Evolutionary conservation across 1,140 invertebrate species (phyloP), one percentile per base, ranked within the genome.

Genomic region (Riptortus pedestris): DNA sequence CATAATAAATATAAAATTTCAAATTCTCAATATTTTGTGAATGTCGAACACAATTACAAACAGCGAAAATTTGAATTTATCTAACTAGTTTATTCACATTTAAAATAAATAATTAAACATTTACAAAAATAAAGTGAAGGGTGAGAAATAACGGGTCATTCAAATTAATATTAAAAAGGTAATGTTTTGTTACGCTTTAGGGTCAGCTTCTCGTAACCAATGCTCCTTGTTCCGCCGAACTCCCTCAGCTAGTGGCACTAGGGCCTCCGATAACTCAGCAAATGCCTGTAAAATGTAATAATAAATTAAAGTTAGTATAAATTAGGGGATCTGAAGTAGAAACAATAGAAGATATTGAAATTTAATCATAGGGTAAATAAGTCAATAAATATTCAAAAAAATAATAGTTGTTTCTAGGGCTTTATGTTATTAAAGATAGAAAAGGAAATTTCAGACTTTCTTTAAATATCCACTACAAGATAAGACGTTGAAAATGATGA

Each of bases 211-310:
- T 7, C 20, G 51, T 9, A 90, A 76, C 93, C 93, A 96, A 68
- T 91, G 83, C 18, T 80, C 77, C 62, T 90, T 83, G 74, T 96
- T 96, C 62, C 80, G 77, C 55, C 81, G 77, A n/a, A 94, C 91
- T 12, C 92, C 89, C 58, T 91, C 85, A 0, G 91, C 79, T 70
- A 96, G 76, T 9, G 91, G 88, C 68, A 84, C 79, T 62, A 96
- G 73, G 67, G 86, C 82, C 20, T 85, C 80, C 1, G 87, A 90
- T 31, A 95, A 75, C 38, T 83, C 77, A 31, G 88, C 84, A 73
- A 96, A 93, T 69, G 90, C 85, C 91, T 96, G 73, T 0, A 78
- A 76, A 70, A 31, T 55, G 0, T 20, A 52, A 24, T 33, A 12
- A 18, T n/a, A n/a, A n/a, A n/a, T n/a, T n/a, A n/a, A n/a, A n/a